Evolutionary conservation across 1,140 invertebrate species (phyloP).

Genomic region (Drosophila jambulina): DNA sequence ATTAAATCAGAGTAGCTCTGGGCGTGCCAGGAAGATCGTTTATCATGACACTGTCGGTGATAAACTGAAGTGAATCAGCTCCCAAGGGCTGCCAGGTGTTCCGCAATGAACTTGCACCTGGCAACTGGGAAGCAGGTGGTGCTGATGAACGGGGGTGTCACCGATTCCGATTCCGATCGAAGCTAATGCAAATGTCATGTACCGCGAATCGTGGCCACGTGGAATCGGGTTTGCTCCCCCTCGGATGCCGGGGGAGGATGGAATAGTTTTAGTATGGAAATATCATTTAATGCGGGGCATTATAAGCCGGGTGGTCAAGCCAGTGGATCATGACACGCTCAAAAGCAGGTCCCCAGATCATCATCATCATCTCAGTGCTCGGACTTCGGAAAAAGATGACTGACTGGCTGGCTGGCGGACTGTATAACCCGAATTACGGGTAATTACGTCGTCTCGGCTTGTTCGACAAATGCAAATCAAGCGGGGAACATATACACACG

Average conservation of each 20-base stretch:
- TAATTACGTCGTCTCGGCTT: constrained; percentile 64
- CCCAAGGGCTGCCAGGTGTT: constrained; percentile 14
- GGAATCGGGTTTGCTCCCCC: neutral
- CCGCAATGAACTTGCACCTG: constrained; percentile 28
- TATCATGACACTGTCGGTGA: neutral
- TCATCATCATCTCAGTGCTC: constrained; percentile 8
- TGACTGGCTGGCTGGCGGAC: constrained; percentile 4
- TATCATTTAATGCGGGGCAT: constrained; percentile 2
- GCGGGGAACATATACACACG: constrained; percentile 3
- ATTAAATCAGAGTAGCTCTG: neutral
- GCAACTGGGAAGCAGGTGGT: constrained; percentile 21
- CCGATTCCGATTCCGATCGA: neutral
- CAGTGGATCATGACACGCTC: constrained; percentile 7
- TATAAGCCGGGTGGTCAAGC: constrained; percentile 24
- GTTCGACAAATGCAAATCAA: constrained; percentile 67
- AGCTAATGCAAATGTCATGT: constrained; percentile 13
- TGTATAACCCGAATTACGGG: constrained; percentile 74
- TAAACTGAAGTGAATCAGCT: constrained; percentile 16
- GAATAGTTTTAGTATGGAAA: constrained; percentile 3
- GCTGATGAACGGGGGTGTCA: neutral
- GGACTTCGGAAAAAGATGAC: constrained; percentile 7
- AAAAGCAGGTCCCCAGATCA: constrained; percentile 15
- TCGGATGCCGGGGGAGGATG: neutral
- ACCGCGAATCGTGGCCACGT: constrained; percentile 44
- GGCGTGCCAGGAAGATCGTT: neutral